Base-by-base conservation (phyloP, 1,140 invertebrate species). In the Calephelis nemesis region DNA sequence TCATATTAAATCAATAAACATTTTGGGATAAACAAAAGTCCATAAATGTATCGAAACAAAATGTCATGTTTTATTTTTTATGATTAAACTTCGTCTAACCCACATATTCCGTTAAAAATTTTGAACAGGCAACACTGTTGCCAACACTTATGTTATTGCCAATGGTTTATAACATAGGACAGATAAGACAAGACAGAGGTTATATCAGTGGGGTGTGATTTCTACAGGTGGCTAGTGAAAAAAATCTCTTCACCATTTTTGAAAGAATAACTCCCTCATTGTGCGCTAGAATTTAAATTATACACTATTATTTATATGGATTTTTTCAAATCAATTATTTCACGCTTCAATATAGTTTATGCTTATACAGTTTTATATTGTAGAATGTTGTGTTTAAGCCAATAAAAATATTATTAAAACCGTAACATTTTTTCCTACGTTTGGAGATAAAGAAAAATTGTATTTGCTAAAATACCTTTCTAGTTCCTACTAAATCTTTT, bases 241-340 rank as follows among this genome's bases (percentile, higher is more conserved):
- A 82, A 83, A 83, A 69, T 74, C 77, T 83, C 73, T 74, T 91
- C 87, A 90, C 88, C 87, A 83, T 90, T 87, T 75, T 78, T 88
- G 82, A 88, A 80, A 83, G 69, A 85, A 87, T 74, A 85, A 75
- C 72, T 89, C 85, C 89, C 84, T 90, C 79, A 87, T 81, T 83
- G 87, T 81, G 87, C 87, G 89, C 87, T 91, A 91, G 82, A 91
- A 91, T 87, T 80, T 71, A 85, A 91, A 89, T 73, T 47, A 88
- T 71, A 80, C 66, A 77, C 66, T 69, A 76, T 75, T 77, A 71
- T 74, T 76, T 72, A 77, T 50, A 74, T 40, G 13, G 15, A 52
- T 47, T 68, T 50, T 50, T 12, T 58, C 42, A 39, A 58, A 30
- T 58, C 12, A 39, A 30, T 58, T 12, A 58, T 7, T 40, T 12